Evolutionary conservation across 2,797 vertebrate species (phyloP).

Genomic region (Ptychobarbus kaznakovi): DNA sequence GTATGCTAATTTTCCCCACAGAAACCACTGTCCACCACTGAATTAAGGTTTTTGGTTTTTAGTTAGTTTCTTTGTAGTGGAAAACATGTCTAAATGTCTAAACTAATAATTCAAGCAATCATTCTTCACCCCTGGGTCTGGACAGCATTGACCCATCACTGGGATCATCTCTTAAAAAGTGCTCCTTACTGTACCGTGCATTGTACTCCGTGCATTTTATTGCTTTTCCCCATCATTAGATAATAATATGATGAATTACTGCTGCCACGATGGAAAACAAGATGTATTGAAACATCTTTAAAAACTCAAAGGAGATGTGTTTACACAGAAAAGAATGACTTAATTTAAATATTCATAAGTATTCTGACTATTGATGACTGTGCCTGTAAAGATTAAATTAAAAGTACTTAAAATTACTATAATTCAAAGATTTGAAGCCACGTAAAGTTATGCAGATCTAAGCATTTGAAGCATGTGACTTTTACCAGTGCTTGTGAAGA

Average conservation of each 20-base stretch:
- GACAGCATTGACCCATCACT: neutral
- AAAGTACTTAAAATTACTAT: neutral
- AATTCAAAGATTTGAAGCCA: neutral
- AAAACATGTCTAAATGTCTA: constrained; percentile 8
- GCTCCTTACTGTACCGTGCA: neutral
- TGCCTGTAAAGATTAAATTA: neutral
- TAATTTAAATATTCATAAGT: neutral
- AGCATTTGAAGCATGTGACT: neutral
- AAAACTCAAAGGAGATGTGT: neutral
- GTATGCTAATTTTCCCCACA: neutral
- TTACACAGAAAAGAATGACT: neutral
- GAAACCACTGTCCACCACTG: neutral
- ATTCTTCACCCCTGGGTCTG: neutral
- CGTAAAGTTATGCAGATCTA: neutral
- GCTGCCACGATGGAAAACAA: neutral
- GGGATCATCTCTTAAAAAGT: neutral
- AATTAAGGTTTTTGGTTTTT: no score
- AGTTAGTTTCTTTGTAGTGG: neutral
- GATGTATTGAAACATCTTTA: neutral
- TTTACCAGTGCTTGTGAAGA: neutral
- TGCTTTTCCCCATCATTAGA: neutral
- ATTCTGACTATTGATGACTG: neutral
- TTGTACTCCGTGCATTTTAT: neutral
- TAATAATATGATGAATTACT: constrained; percentile 13
- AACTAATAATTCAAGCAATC: neutral